phyloP scores from a whole-genome alignment of 23 tunicate species.

The Trididemnum miniatum region DNA sequence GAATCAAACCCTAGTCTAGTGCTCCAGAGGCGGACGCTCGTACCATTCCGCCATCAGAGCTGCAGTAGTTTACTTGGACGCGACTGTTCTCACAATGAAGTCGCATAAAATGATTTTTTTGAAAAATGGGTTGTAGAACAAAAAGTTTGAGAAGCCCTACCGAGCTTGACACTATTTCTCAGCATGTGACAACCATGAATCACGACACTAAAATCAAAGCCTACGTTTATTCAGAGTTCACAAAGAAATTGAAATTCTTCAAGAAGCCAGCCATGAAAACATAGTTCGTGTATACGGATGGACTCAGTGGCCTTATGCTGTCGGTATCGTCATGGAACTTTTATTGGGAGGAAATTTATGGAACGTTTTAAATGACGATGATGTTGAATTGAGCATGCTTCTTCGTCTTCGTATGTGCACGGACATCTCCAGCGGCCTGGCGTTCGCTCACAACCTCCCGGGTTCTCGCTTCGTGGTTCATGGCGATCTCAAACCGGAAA shows the following conservation, averaged over 20 bases:
- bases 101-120: too few species aligned
- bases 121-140: too few species aligned
- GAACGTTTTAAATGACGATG: background rate
- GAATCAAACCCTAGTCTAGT: too few species aligned
- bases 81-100: too few species aligned
- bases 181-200: too few species aligned
- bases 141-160: too few species aligned
- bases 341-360: constrained; percentile 12
- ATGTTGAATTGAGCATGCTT: background rate
- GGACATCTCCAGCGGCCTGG: constrained; percentile 21
- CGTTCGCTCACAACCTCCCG: constrained; percentile 8
- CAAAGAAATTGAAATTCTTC: constrained; percentile 3
- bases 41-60: too few species aligned
- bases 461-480: background rate
- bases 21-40: too few species aligned
- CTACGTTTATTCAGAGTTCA: constrained; percentile 3
- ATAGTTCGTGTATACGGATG: constrained; percentile 25
- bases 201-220: too few species aligned
- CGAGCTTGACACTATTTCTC: too few species aligned
- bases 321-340: constrained; percentile 27
- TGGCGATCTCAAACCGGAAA: constrained; percentile 30
- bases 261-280: constrained; percentile 17
- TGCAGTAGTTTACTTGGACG: too few species aligned
- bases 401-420: constrained; percentile 1
- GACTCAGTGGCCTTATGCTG: background rate